Evolutionary conservation across 2,888 invertebrate genomes (phyloP).

Genomic region (Strigamia maritima): DNA sequence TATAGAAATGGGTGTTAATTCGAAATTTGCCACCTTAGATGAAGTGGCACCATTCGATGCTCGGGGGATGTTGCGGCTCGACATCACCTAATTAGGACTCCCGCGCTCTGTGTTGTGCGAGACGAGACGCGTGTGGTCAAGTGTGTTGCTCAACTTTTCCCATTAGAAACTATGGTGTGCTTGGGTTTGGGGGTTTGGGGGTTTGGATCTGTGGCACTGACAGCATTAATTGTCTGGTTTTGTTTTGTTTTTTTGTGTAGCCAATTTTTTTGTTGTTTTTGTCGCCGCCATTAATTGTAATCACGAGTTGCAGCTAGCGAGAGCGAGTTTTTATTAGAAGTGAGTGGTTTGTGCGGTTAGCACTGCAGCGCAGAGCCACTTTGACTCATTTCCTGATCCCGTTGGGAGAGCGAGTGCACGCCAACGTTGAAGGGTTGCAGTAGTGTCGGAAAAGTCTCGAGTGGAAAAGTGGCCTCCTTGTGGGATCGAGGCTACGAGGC

Average conservation of each 20-base stretch:
- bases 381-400: slow-evolving; percentile 19
- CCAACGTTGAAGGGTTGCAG: neutral
- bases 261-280: too few relatives aligned
- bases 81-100: slow-evolving; percentile 27
- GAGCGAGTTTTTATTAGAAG: slow-evolving; percentile 13
- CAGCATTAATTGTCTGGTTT: neutral
- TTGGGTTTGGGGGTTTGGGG: neutral
- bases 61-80: slow-evolving; percentile 9
- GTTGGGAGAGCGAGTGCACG: neutral
- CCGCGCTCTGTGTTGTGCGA: neutral
- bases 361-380: neutral
- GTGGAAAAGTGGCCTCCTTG: slow-evolving; percentile 27
- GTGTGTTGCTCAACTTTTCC: neutral
- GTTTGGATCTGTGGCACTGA: neutral
- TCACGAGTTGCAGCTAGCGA: neutral
- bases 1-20: neutral
- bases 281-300: neutral
- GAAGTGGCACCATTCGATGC: neutral
- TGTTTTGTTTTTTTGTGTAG: neutral
- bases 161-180: neutral
- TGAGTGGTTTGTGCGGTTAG: slow-evolving; percentile 26
- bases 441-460: slow-evolving; percentile 4
- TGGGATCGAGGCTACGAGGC: too few relatives aligned
- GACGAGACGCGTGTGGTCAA: neutral
- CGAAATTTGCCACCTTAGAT: slow-evolving; percentile 11